Evolutionary conservation across 2,797 vertebrate genomes (phyloP), one percentile per base, ranked within the genome.

Genomic region (Remorina albescens): DNA sequence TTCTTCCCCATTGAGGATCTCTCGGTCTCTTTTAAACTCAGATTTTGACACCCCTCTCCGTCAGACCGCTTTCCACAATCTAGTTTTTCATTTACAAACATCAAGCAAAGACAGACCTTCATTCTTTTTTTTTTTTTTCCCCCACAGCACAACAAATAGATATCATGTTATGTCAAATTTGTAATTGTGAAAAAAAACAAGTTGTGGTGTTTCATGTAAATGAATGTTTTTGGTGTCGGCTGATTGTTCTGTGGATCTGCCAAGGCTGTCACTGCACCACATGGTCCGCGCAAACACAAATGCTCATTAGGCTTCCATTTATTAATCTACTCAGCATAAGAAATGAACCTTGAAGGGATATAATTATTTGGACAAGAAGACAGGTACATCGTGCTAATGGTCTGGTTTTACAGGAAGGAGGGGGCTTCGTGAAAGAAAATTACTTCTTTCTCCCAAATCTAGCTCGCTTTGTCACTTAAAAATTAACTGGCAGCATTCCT

Each of bases 391-490:
- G 10, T 21, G 5, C 11, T 18, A 42, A 54, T 2, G n/a, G 19
- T 19, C 25, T 34, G 25, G 21, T 44, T 55, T 66, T 19, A 6
- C 30, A 30, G 30, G 30, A 30, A 11, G 19, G 6, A 15, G 21
- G 32, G 2, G 18, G 37, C 12, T 18, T 13, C 51, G 56, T 51
- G 46, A 60, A 9, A 4, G 36, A 19, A 51, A 69, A 59, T 21
- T 36, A n/a, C 55, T 19, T 57, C 4, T 59, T 21, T 8, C n/a
- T 60, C 6, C 13, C 19, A 15, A 70, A 25, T 51, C 15, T 25
- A 50, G 44, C 67, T 41, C 30, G 18, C 25, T 49, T 58, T 58
- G 18, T 21, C 19, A 25, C 13, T 55, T 56, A 25, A 36, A 67
- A 36, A 44, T 66, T 37, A 23, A 32, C 11, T 51, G 47, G 18